Base-by-base conservation (phyloP, 1,140 invertebrate genomes). In the Akabosia matsudoensis region DNA sequence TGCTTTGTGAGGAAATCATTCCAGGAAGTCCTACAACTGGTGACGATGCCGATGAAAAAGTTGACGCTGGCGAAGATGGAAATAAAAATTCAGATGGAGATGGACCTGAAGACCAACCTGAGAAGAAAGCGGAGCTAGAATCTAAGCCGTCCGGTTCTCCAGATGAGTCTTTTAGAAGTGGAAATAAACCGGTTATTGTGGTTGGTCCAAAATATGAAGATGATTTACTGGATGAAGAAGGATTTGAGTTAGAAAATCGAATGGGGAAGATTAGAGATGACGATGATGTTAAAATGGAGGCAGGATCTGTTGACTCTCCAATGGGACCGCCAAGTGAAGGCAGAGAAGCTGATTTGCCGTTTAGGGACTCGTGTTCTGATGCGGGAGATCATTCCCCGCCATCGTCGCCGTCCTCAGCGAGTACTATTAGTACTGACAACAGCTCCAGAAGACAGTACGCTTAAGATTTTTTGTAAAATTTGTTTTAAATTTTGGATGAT, bases 1-100 rank as follows among this genome's bases (percentile, higher is more conserved):
- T 95, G n/a, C 83, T 93, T 0, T 95, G 93, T 84, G 92, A 94
- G 82, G 93, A 95, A 85, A 94, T 92, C 31, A 94, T 96, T 82
- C 93, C 92, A 0, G 54, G 92, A 26, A 93, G 92, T 81, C 92
- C 92, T n/a, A 90, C 92, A 54, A 91, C 91, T 0, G 87, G 85
- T 0, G 81, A 83, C 0, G 86, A 87, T 26, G 85, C 74, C n/a
- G 74, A 75, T 14, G 37, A 72, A 1, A 70, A 73, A 26, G 37
- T 30, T 31, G 70, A 70, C 33, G 76, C 74, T 10, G n/a, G 51
- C 24, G 24, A 33, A 4, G 56, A 56, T 14, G 28, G 22, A 16
- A 14, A 18, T 1, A 78, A 76, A 52, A 70, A 87, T 4, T 84
- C 88, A 78, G 88, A 90, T 79, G 88, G 89, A 10, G 22, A 4